Percentiles rank a stretch among this genome's conserved stretches.
phyloP scores from a whole-genome alignment of 92 coral and sea anemone species.

The Palythoa grandiflora region DNA sequence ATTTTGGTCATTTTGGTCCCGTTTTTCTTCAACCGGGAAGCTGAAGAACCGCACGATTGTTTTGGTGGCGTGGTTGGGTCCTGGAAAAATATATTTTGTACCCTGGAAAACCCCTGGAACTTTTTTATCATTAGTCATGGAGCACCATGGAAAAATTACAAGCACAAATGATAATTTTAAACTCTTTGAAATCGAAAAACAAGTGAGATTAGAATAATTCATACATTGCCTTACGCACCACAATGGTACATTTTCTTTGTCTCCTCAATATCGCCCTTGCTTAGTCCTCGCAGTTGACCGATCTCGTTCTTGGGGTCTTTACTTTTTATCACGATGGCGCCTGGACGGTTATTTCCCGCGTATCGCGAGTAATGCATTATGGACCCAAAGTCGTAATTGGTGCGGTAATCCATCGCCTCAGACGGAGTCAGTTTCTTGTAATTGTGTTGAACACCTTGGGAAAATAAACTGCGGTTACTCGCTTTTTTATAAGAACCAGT shows the following conservation, averaged over 20 bases:
- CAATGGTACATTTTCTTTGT: constrained; percentile 77
- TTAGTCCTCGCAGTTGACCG: constrained; percentile 76
- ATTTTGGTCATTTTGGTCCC: no score
- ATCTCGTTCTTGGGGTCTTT: constrained; percentile 43
- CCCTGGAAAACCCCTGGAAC: no score
- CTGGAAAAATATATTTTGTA: no score
- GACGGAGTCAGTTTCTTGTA: constrained; percentile 13
- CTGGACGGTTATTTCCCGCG: constrained; percentile 68
- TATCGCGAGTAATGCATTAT: constrained; percentile 87
- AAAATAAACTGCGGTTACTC: not conserved
- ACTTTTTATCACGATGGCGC: constrained; percentile 62
- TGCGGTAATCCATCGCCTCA: constrained; percentile 38
- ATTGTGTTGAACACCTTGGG: not conserved
- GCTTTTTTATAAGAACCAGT: no score
- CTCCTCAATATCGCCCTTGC: constrained; percentile 73
- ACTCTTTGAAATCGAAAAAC: not conserved
- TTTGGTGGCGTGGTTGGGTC: no score
- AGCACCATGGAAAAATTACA: no score
- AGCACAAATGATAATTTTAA: not conserved
- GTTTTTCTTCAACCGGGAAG: no score
- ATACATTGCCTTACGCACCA: constrained; percentile 35
- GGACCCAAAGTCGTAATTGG: constrained; percentile 73
- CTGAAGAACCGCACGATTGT: no score
- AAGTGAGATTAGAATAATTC: not conserved
- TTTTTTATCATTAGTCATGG: no score